Evolutionary conservation across 2,113 vertebrate genomes (phyloP).

Genomic region (Cynocephalus volans): DNA sequence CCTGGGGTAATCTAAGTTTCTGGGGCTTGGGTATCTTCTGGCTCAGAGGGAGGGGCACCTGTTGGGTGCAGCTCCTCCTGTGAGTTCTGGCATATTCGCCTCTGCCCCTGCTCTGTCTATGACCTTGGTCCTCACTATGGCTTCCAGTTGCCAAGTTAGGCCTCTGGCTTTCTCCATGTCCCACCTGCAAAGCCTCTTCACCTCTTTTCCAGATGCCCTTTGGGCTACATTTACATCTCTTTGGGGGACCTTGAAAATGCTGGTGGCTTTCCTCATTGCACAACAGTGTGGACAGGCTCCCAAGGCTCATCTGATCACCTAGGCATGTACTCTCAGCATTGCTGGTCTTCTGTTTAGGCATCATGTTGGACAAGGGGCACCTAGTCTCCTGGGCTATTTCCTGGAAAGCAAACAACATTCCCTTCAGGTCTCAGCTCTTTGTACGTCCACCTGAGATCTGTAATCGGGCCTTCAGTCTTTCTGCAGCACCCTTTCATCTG

Average conservation of each 20-base stretch:
- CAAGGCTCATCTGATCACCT: too few relatives aligned
- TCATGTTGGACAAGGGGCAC: neutral
- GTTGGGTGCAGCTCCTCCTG: neutral
- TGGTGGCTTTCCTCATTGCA: neutral
- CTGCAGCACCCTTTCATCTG: neutral
- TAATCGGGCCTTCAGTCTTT: neutral
- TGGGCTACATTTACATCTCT: neutral
- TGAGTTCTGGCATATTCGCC: neutral
- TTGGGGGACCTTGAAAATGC: neutral
- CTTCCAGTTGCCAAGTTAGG: neutral
- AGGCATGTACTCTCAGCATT: neutral
- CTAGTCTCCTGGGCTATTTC: neutral
- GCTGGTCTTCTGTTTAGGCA: neutral
- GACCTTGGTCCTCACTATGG: neutral
- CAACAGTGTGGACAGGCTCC: neutral
- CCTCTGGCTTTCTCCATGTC: neutral
- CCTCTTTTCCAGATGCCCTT: neutral
- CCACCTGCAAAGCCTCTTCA: neutral
- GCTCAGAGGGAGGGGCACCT: too few relatives aligned
- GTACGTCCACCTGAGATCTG: neutral
- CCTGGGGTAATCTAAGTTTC: neutral
- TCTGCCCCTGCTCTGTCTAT: neutral
- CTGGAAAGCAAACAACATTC: neutral
- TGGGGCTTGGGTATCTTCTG: neutral
- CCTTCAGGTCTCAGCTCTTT: neutral